phyloP scores from a whole-genome alignment of 2,888 invertebrate species.

The Harpalus rubripes region DNA sequence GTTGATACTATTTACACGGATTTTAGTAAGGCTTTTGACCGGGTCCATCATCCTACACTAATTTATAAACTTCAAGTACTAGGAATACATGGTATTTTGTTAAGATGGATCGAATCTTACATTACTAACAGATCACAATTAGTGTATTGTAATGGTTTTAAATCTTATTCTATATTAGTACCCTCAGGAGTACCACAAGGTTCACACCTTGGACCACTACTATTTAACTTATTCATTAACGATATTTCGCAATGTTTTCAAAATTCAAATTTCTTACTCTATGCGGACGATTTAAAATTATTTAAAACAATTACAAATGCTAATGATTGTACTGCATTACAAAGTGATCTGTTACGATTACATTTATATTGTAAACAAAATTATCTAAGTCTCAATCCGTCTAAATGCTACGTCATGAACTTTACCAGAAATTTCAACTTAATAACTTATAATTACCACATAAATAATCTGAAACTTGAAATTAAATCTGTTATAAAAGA shows the following conservation, averaged over 20 bases:
- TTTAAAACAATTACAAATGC: background rate
- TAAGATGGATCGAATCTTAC: slow-evolving; percentile 68
- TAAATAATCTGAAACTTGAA: background rate
- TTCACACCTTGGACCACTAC: slow-evolving; percentile 67
- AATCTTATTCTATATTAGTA: slow-evolving; percentile 57
- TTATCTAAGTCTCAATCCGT: background rate
- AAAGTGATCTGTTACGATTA: background rate
- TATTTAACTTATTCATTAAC: slow-evolving; percentile 65
- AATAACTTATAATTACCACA: background rate
- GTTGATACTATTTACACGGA: slow-evolving; percentile 69
- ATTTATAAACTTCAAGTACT: slow-evolving; percentile 64
- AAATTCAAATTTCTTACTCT: slow-evolving; percentile 12
- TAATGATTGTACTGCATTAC: background rate
- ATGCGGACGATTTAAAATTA: slow-evolving; percentile 33
- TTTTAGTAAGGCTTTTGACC: slow-evolving; percentile 69
- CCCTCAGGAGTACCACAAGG: slow-evolving; percentile 69
- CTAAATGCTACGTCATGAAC: background rate
- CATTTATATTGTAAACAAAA: background rate
- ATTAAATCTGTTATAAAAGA: background rate
- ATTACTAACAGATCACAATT: slow-evolving; percentile 63
- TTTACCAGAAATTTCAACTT: background rate
- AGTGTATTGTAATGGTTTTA: slow-evolving; percentile 63
- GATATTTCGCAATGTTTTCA: background rate
- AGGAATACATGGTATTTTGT: slow-evolving; percentile 67
- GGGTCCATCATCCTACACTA: slow-evolving; percentile 68